Conservation (phyloP, 53 echinoderm and acorn worm species). For the Luidia sarsii region DNA sequence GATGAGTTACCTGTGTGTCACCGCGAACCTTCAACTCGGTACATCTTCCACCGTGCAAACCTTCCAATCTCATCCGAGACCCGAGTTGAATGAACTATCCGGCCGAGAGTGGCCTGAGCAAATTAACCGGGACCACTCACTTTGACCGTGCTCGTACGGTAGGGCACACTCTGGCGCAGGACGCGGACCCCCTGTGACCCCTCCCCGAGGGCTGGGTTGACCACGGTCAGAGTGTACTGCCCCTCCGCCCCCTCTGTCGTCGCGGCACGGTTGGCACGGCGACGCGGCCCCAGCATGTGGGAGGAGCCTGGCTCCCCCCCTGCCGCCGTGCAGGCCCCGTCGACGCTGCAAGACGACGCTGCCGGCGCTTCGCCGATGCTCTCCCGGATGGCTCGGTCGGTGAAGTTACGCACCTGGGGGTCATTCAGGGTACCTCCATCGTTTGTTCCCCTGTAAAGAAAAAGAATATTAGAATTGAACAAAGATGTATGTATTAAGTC, state of each 20-base stretch:
- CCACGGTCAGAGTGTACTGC: constrained; percentile 67
- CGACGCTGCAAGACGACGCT: constrained; percentile 35
- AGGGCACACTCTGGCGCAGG: constrained; percentile 76
- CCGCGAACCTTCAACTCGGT: too few species aligned
- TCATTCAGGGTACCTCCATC: constrained; percentile 96
- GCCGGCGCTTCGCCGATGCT: not conserved
- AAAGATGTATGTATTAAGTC: too few species aligned
- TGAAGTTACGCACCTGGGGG: constrained; percentile 74
- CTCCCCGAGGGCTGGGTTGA: constrained; percentile 85
- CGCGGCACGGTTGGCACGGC: not conserved
- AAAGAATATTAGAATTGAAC: too few species aligned
- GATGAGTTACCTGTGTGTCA: too few species aligned
- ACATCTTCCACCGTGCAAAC: too few species aligned
- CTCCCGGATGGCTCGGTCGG: constrained; percentile 33
- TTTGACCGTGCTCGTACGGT: constrained; percentile 82
- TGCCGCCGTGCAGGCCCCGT: not conserved
- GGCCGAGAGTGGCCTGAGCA: too few species aligned
- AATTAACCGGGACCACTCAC: constrained; percentile 64
- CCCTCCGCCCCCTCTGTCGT: constrained; percentile 2
- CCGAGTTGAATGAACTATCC: too few species aligned
- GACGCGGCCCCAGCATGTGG: not conserved
- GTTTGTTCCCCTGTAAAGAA: constrained; percentile 76
- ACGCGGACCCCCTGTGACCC: constrained; percentile 72
- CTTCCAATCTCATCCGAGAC: too few species aligned
- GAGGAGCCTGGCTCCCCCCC: not conserved